Conservation (phyloP, 2,113 vertebrate genomes). For the Opisthocomus hoazin region DNA sequence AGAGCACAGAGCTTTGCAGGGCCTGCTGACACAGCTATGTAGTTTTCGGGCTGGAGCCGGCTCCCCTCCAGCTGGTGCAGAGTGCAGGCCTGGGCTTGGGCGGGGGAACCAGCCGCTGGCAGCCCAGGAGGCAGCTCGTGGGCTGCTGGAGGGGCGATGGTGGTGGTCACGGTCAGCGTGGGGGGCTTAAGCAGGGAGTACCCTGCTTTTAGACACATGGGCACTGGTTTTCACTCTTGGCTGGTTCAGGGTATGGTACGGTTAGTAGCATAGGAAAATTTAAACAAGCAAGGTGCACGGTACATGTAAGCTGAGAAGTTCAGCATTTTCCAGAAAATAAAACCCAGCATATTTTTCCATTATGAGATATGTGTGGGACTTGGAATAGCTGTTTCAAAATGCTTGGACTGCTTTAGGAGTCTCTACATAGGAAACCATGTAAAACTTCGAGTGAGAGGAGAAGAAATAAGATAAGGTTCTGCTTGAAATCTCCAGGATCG, state of each 20-base stretch:
- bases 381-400: not conserved
- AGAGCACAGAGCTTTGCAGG: not conserved
- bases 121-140: not conserved
- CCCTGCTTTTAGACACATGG: not conserved
- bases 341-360: not conserved
- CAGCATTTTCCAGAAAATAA: not conserved
- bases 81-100: not conserved
- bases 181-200: not conserved
- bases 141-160: not conserved
- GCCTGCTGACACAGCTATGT: not conserved
- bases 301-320: accelerated
- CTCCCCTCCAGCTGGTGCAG: not conserved
- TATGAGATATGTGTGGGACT: not conserved
- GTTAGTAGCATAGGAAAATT: not conserved
- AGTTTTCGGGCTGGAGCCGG: not conserved
- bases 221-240: not conserved
- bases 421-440: not conserved
- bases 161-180: not conserved
- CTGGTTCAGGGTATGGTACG: not conserved
- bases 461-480: not conserved
- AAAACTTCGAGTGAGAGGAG: not conserved
- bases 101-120: not conserved
- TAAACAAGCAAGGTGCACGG: not conserved
- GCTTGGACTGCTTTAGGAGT: not conserved
- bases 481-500: not conserved